Conservation (phyloP, 2,113 vertebrate species). For the Bos indicus region DNA sequence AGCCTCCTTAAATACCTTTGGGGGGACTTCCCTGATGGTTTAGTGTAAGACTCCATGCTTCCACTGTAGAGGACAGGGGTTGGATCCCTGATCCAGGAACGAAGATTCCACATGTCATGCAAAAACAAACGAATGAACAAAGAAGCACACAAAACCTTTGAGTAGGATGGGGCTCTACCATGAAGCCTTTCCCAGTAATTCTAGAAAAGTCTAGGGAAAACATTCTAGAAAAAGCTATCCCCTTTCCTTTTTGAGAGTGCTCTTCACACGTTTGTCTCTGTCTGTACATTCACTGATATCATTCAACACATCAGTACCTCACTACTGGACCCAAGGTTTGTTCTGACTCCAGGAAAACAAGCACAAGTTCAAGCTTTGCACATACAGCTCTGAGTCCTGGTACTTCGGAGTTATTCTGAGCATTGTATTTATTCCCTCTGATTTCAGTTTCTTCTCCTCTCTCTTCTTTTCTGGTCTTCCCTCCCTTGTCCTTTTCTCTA, state of each 20-base stretch:
- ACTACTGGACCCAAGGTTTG: not conserved
- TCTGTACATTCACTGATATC: not conserved
- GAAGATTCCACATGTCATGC: not conserved
- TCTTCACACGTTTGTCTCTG: not conserved
- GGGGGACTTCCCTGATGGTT: not conserved
- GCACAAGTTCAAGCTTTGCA: not conserved
- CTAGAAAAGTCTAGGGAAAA: not conserved
- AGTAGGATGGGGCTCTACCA: not conserved
- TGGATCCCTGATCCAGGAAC: not conserved
- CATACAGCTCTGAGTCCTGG: not conserved
- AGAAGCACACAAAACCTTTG: not conserved
- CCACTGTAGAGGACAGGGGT: not conserved
- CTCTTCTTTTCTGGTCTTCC: not conserved
- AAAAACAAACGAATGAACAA: not conserved
- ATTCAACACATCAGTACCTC: not conserved
- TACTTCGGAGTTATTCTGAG: not conserved
- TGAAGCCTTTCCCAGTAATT: not conserved
- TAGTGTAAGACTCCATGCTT: not conserved
- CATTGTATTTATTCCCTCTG: not conserved
- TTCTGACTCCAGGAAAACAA: not conserved
- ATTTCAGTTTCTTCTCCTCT: not conserved
- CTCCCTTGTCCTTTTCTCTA: not conserved
- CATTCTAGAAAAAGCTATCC: not conserved
- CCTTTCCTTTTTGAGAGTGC: not conserved
- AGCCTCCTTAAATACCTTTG: not conserved